Conservation (phyloP, 1,140 invertebrate species). For the Drosophila neocordata region DNA sequence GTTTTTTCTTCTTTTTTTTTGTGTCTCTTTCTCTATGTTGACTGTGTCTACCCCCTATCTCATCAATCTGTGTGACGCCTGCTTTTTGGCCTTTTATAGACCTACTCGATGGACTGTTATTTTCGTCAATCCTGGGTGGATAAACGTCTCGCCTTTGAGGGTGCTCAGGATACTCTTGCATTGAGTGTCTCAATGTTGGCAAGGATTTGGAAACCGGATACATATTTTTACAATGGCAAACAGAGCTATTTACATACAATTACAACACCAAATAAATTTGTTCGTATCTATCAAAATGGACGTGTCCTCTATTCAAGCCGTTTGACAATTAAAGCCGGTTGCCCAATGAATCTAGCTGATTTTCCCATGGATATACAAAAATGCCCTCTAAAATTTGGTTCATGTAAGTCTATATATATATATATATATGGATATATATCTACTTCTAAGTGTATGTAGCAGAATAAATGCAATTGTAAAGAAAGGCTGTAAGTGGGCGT, state of each 20-base stretch:
- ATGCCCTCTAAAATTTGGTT: constrained; percentile 93
- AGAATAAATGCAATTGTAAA: constrained; percentile 6
- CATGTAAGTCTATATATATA: constrained; percentile 87
- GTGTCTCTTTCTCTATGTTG: background rate
- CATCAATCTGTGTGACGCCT: background rate
- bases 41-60: constrained; percentile 23
- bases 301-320: constrained; percentile 92
- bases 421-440: constrained; percentile 1
- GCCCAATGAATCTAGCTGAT: constrained; percentile 95
- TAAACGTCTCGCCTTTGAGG: constrained; percentile 87
- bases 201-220: constrained; percentile 95
- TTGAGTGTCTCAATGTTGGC: constrained; percentile 90
- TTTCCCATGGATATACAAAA: constrained; percentile 96
- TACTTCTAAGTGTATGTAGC: constrained; percentile 5
- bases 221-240: constrained; percentile 94
- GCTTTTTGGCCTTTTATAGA: constrained; percentile 84
- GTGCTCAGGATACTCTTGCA: constrained; percentile 86
- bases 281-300: constrained; percentile 91
- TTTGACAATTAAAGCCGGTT: constrained; percentile 95
- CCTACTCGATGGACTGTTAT: constrained; percentile 96
- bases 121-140: constrained; percentile 92
- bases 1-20: background rate
- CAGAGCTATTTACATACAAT: constrained; percentile 94
- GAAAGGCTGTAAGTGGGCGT: constrained; percentile 1
- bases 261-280: constrained; percentile 95